Evolutionary conservation across 2,113 vertebrate genomes (phyloP), one percentile per base, ranked within the genome.

Genomic region (Gobio gobio): DNA sequence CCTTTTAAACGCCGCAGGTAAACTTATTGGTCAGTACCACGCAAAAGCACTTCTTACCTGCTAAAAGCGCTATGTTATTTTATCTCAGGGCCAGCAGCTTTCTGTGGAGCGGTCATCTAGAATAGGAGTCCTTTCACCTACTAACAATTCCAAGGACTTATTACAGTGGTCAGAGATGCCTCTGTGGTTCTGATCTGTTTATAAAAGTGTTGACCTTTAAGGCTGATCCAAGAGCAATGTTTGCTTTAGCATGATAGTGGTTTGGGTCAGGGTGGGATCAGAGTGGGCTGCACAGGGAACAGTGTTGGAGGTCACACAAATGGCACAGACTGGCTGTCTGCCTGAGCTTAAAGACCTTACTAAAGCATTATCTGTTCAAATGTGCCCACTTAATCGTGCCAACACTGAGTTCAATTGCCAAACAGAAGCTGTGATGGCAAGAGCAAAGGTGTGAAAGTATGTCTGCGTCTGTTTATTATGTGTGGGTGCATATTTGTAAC

Each of bases 311-410:
- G 63, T 82, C 83, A 78, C 54, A 14, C 80, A 88, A 80, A 86
- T 85, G 87, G 80, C 58, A 68, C 8, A 63, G 45, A 36, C 84
- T 85, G 74, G 87, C 79, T 54, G 33, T 79, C 58, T 22, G 56
- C 66, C 80, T 51, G 66, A 85, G 64, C 54, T 83, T 79, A 85
- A 85, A 80, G 45, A 68, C 74, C 85, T 74, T 78, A 75, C 75
- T 79, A 36, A 87, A 83, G 56, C 63, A 83, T 76, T 72, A n/a
- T 36, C 33, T 73, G 66, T 58, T 74, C 47, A 85, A 85, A 56
- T 72, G 74, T 85, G 73, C 51, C 83, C 73, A 77, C 63, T 83
- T 88, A 85, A 64, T 75, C n/a, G 9, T 85, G 86, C 86, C 86
- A 87, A 70, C 78, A 72, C 26, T 66, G 10, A 22, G 49, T 22